A percentile compares a stretch with the other conserved stretches of the same genome.
Evolutionary conservation across 2,113 vertebrate genomes (phyloP).

Genomic region (Muntiacus muntjak): DNA sequence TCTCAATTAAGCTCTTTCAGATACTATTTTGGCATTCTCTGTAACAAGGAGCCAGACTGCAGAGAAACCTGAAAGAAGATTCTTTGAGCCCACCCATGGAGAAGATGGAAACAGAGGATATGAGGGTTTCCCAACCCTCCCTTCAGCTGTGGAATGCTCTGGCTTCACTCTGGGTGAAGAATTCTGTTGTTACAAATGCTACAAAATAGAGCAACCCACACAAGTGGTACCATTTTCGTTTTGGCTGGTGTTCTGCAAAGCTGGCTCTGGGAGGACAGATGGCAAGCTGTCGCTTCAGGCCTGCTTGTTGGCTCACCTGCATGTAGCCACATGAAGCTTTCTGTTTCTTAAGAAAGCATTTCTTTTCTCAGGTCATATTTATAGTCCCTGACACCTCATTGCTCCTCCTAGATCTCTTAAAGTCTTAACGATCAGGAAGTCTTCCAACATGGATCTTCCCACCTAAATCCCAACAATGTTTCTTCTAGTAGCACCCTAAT

Average conservation of each 20-base stretch:
- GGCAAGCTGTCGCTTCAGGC: slow-evolving; percentile 34
- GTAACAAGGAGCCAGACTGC: not conserved
- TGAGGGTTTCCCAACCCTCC: not conserved
- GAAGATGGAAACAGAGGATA: not conserved
- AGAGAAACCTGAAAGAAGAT: not conserved
- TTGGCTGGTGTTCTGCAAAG: slow-evolving; percentile 58
- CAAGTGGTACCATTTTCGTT: slow-evolving; percentile 34
- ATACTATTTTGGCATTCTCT: not conserved
- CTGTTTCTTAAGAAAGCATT: slow-evolving; percentile 58
- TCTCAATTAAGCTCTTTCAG: not conserved
- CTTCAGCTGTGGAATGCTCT: not conserved
- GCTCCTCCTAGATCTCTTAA: slow-evolving; percentile 34
- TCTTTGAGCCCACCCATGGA: not conserved
- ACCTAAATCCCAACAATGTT: not conserved
- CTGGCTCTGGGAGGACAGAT: slow-evolving; percentile 25
- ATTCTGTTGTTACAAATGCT: slow-evolving; percentile 55
- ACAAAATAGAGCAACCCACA: slow-evolving; percentile 52
- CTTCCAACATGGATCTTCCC: not conserved
- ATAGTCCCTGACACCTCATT: slow-evolving; percentile 15
- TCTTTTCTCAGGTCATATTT: slow-evolving; percentile 23
- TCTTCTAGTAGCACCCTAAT: not conserved
- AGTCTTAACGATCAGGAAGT: slow-evolving; percentile 21
- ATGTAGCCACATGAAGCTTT: not conserved
- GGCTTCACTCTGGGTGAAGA: slow-evolving; percentile 22
- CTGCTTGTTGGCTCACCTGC: slow-evolving; percentile 62